A percentile compares a stretch with the other conserved stretches of the same genome.
phyloP scores from a whole-genome alignment of 2,888 invertebrate genomes.

The Cinara cedri region DNA sequence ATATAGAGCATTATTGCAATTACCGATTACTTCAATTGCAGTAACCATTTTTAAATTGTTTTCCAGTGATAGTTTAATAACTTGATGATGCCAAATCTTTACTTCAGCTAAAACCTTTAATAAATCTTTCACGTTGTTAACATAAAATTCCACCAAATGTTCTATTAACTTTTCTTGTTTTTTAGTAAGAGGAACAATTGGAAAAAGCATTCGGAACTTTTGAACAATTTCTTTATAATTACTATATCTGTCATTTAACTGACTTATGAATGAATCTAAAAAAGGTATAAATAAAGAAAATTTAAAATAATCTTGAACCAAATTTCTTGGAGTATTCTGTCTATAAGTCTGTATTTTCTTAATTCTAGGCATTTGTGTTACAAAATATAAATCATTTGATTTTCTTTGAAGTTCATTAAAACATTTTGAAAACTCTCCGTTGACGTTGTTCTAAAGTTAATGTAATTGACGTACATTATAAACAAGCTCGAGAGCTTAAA shows the following conservation, averaged over 20 bases:
- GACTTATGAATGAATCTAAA: slow-evolving; percentile 1
- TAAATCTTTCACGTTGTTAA: not conserved
- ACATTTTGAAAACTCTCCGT: slow-evolving; percentile 5
- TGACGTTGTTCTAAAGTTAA: not conserved
- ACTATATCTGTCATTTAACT: slow-evolving; percentile 5
- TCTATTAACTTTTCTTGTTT: slow-evolving; percentile 2
- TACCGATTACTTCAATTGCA: slow-evolving; percentile 6
- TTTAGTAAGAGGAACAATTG: not conserved
- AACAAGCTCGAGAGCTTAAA: not conserved
- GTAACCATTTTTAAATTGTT: slow-evolving; percentile 16
- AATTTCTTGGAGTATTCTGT: not conserved
- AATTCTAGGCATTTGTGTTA: slow-evolving; percentile 6
- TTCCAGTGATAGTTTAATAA: not conserved
- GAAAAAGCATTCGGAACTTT: not conserved
- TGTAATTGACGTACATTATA: slow-evolving; percentile 6
- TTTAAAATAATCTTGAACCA: slow-evolving; percentile 6
- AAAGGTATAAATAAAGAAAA: slow-evolving; percentile 7
- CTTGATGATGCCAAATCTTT: slow-evolving; percentile 13
- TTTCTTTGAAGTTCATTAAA: slow-evolving; percentile 16
- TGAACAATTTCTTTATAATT: slow-evolving; percentile 7
- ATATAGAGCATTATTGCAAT: not conserved
- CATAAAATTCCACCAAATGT: slow-evolving; percentile 1
- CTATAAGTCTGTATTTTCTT: not conserved
- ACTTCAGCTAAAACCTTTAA: not conserved
- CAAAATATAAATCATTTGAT: slow-evolving; percentile 22